Evolutionary conservation across 2,888 invertebrate species (phyloP).

Genomic region (Rhorus exstirpatorius): DNA sequence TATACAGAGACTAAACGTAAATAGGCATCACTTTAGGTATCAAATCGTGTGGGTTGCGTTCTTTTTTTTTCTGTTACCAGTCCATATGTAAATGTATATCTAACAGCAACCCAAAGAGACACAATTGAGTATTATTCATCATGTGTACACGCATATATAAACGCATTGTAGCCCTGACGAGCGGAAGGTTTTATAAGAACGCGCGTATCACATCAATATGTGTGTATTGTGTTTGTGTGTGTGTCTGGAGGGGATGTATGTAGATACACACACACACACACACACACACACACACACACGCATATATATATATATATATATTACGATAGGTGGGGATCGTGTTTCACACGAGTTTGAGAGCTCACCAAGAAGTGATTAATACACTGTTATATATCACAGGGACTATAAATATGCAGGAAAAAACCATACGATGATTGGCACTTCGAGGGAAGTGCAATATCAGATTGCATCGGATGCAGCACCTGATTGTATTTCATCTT

Average conservation of each 20-base stretch:
- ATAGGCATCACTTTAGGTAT: no score
- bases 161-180: conserved; percentile 32
- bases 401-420: neutral
- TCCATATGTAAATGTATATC: neutral
- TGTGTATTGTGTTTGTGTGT: no score
- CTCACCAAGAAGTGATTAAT: conserved; percentile 41
- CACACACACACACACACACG: neutral
- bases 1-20: no score
- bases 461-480: conserved; percentile 2
- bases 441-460: conserved; percentile 23
- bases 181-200: conserved; percentile 39
- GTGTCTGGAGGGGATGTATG: no score
- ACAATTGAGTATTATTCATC: conserved; percentile 52
- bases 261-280: no score
- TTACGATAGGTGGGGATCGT: conserved; percentile 2
- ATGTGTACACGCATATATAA: conserved; percentile 37
- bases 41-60: no score
- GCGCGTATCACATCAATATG: conserved; percentile 8
- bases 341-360: conserved; percentile 52
- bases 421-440: conserved; percentile 23
- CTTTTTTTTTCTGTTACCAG: no score
- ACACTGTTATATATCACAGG: neutral
- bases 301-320: neutral
- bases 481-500: neutral
- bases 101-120: conserved; percentile 13